Evolutionary conservation across 2,888 invertebrate species (phyloP).

Genomic region (Synanthedon andrenaeformis): DNA sequence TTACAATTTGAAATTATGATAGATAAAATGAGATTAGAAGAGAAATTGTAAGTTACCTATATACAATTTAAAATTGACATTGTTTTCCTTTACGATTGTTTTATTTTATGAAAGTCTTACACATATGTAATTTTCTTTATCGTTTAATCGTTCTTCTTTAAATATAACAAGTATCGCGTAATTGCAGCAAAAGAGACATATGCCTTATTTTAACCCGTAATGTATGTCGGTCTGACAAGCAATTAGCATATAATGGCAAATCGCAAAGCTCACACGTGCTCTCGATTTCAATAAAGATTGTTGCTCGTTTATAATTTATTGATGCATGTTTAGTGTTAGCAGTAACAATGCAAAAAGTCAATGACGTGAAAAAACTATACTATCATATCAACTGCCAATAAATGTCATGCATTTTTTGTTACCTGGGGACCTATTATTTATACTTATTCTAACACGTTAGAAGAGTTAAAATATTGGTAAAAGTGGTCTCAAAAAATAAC

Average conservation of each 20-base stretch:
- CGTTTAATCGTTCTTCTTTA: background rate
- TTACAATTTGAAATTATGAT: too few relatives aligned
- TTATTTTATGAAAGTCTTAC: background rate
- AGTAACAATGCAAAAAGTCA: background rate
- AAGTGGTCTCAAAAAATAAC: too few relatives aligned
- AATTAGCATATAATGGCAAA: constrained; percentile 56
- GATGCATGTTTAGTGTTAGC: background rate
- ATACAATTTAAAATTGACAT: too few relatives aligned
- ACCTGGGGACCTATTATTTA: too few relatives aligned
- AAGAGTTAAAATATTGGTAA: too few relatives aligned
- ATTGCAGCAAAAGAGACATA: too few relatives aligned
- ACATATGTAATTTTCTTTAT: background rate
- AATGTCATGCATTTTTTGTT: too few relatives aligned
- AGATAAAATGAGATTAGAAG: too few relatives aligned
- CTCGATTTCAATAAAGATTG: constrained; percentile 49
- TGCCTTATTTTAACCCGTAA: too few relatives aligned
- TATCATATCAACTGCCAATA: too few relatives aligned
- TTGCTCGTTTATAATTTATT: constrained; percentile 24
- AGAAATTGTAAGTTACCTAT: too few relatives aligned
- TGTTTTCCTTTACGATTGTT: background rate
- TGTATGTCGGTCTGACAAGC: constrained; percentile 22
- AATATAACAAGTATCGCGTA: background rate
- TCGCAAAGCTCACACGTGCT: constrained; percentile 55
- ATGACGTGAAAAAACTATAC: background rate
- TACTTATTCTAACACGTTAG: too few relatives aligned